phyloP scores from a whole-genome alignment of 2,113 vertebrate genomes.

The Electrona antarctica region DNA sequence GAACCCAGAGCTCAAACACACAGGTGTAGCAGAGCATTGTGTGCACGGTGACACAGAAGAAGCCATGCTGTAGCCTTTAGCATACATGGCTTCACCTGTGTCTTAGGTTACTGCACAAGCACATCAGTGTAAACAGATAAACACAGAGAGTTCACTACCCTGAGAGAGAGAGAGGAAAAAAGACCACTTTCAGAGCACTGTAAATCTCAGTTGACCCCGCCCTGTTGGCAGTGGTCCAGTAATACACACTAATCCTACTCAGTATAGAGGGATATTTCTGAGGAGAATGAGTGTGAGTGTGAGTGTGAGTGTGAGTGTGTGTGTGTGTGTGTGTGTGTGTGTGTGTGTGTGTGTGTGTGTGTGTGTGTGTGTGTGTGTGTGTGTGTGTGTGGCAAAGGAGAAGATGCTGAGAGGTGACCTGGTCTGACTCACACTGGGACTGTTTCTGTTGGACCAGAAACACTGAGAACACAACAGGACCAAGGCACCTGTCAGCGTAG shows the following conservation, averaged over 20 bases:
- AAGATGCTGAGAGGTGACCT: constrained; percentile 47
- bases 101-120: too few species aligned
- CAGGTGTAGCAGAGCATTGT: too few species aligned
- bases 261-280: constrained; percentile 49
- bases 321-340: background rate
- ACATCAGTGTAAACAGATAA: too few species aligned
- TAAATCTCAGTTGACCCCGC: constrained; percentile 56
- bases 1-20: too few species aligned
- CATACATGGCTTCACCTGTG: too few species aligned
- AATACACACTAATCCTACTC: constrained; percentile 64
- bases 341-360: background rate
- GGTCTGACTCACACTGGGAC: constrained; percentile 45
- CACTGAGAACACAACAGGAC: background rate
- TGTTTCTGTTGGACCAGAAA: constrained; percentile 58
- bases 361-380: background rate
- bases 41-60: too few species aligned
- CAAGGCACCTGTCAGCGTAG: too few species aligned
- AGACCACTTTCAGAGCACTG: constrained; percentile 47
- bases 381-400: background rate
- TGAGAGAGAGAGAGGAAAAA: background rate
- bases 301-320: background rate
- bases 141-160: too few species aligned
- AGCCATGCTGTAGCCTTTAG: too few species aligned
- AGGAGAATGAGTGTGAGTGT: constrained; percentile 20
- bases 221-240: constrained; percentile 44